phyloP scores from a whole-genome alignment of 23 tunicate species.

The Trididemnum nubilum region DNA sequence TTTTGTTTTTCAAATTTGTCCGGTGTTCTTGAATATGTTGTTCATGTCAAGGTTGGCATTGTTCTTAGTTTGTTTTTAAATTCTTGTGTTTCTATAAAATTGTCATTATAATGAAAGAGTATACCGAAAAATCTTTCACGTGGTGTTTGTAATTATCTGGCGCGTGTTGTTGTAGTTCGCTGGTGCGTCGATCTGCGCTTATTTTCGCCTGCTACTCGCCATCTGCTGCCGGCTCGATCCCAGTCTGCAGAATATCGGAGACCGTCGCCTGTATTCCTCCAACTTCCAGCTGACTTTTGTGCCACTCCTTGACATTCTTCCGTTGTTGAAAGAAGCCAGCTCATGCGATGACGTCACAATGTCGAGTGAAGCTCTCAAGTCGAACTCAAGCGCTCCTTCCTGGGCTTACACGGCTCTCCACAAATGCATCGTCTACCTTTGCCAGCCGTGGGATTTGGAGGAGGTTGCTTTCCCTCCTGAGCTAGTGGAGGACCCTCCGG shows the following conservation, averaged over 20 bases:
- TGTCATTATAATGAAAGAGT: not conserved
- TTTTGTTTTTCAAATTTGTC: not conserved
- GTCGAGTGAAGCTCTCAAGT: not conserved
- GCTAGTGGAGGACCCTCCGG: not conserved
- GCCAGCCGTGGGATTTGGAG: slow-evolving; percentile 1
- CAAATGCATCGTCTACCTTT: not conserved
- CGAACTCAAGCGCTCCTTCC: not conserved
- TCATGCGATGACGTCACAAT: no score
- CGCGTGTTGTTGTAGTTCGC: slow-evolving; percentile 43
- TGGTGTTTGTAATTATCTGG: no score
- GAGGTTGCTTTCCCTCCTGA: not conserved
- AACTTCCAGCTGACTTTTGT: not conserved
- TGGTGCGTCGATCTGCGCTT: slow-evolving; percentile 10
- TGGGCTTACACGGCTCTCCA: not conserved
- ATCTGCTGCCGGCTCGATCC: slow-evolving; percentile 21
- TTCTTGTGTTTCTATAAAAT: not conserved
- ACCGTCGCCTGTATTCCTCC: not conserved
- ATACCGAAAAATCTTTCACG: no score
- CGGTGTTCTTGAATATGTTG: not conserved
- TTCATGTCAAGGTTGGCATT: not conserved
- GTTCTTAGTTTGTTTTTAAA: not conserved
- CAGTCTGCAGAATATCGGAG: no score
- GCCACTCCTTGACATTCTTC: not conserved
- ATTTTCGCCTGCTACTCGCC: slow-evolving; percentile 36
- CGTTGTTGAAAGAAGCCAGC: not conserved